These are phyloP conservation scores for Diabrotica balteata DNA, from an alignment of 2,888 invertebrate species.

Conservation along the genomic window DNA sequence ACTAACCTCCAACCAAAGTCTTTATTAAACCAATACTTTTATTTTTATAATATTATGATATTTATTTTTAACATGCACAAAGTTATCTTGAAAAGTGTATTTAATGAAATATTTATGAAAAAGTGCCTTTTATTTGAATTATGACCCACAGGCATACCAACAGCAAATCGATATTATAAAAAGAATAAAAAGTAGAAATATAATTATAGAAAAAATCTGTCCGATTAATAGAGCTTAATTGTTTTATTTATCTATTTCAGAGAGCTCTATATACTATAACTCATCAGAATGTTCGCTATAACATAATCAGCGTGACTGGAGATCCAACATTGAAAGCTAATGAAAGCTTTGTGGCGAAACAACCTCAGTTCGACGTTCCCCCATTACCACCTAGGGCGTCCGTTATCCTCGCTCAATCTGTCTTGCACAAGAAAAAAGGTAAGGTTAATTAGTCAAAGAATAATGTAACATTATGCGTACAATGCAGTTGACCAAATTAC, in stretches of 20 bases:
- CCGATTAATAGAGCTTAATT: no score
- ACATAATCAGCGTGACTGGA: conserved; percentile 19
- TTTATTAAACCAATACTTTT: no score
- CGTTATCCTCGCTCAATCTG: conserved; percentile 4
- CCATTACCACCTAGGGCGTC: conserved; percentile 53
- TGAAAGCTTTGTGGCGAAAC: conserved; percentile 23
- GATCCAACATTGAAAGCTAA: conserved; percentile 18
- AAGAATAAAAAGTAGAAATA: no score
- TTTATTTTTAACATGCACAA: no score
- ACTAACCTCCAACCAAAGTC: no score
- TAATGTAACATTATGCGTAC: not conserved
- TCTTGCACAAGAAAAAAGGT: conserved; percentile 9
- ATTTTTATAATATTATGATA: no score
- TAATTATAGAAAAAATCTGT: no score
- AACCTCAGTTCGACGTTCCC: conserved; percentile 44
- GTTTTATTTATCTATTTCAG: conserved; percentile 33
- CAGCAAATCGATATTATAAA: no score
- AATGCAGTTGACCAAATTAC: not conserved
- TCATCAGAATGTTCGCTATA: conserved; percentile 29
- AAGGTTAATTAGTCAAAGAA: not conserved
- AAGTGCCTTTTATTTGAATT: no score
- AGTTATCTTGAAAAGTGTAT: no score
- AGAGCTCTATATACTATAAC: conserved; percentile 48
- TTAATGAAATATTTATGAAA: no score
- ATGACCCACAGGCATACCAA: no score